Conservation (phyloP, 2,113 vertebrate species). For the Bothrops jararaca region DNA sequence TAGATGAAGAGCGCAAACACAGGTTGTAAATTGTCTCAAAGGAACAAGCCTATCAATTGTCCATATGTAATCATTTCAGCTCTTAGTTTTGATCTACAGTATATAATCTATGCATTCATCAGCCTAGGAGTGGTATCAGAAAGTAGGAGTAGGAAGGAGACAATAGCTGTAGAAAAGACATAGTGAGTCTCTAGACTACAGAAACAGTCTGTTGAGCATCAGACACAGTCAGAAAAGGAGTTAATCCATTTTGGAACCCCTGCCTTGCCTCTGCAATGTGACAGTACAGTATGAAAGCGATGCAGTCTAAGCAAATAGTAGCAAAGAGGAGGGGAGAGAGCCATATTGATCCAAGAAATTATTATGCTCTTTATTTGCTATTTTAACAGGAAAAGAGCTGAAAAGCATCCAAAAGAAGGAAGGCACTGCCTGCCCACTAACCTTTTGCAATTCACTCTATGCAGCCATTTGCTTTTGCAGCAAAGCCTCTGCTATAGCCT, state of each 20-base stretch:
- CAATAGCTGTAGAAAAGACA: not conserved
- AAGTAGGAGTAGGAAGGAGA: not conserved
- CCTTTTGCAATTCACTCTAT: constrained; percentile 9
- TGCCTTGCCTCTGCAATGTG: constrained; percentile 16
- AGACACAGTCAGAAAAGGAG: not conserved
- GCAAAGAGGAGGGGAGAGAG: not conserved
- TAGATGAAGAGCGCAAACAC: not conserved
- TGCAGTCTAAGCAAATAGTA: not conserved
- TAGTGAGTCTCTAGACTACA: not conserved
- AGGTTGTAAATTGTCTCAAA: not conserved
- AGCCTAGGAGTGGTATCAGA: not conserved
- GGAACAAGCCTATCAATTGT: not conserved
- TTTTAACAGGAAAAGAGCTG: not conserved
- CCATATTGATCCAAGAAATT: not conserved
- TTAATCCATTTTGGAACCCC: constrained; percentile 2
- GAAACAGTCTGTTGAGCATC: not conserved
- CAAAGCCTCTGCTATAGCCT: not conserved
- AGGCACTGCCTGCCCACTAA: constrained; percentile 26
- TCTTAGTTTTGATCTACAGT: not conserved
- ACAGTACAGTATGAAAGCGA: constrained; percentile 11
- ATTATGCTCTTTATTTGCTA: not conserved
- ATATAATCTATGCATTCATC: not conserved
- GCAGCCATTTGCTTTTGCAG: constrained; percentile 64
- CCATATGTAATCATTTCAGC: not conserved
- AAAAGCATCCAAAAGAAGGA: not conserved